Evolutionary conservation across 2,113 vertebrate genomes (phyloP).

Genomic region (Perccottus glenii): DNA sequence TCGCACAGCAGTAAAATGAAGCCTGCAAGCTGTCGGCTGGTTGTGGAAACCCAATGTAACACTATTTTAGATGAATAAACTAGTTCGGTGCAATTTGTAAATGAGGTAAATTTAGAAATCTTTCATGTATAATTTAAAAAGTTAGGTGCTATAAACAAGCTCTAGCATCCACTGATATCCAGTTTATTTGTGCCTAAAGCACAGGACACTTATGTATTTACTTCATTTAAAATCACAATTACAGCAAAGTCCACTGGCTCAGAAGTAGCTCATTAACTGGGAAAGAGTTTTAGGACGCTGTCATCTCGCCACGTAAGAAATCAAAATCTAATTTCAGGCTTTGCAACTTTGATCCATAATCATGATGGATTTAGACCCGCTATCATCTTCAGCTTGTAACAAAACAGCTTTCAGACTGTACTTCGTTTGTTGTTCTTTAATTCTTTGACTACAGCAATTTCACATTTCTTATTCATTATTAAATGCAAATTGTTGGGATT

Average conservation of each 20-base stretch:
- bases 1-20: constrained; percentile 1
- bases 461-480: constrained; percentile 2
- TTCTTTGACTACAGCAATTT: not conserved
- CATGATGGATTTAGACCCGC: constrained; percentile 10
- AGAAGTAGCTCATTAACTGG: constrained; percentile 49
- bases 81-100: not conserved
- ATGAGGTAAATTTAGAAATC: not conserved
- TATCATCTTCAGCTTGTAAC: not conserved
- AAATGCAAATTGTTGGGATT: not conserved
- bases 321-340: constrained; percentile 35
- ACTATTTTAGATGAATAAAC: not conserved
- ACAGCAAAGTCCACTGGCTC: constrained; percentile 31
- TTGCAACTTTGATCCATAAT: constrained; percentile 32
- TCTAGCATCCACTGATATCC: not conserved
- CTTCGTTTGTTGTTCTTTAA: constrained; percentile 5
- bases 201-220: constrained; percentile 5
- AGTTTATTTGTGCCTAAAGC: constrained; percentile 18
- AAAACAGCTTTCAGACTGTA: constrained; percentile 6
- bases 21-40: constrained; percentile 4
- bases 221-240: constrained; percentile 42
- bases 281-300: constrained; percentile 27
- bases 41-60: not conserved
- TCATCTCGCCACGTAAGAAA: constrained; percentile 23
- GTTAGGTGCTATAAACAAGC: not conserved
- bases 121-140: not conserved